Evolutionary conservation across 1,140 invertebrate species (phyloP).

Genomic region (Tetragnatha versicolor): DNA sequence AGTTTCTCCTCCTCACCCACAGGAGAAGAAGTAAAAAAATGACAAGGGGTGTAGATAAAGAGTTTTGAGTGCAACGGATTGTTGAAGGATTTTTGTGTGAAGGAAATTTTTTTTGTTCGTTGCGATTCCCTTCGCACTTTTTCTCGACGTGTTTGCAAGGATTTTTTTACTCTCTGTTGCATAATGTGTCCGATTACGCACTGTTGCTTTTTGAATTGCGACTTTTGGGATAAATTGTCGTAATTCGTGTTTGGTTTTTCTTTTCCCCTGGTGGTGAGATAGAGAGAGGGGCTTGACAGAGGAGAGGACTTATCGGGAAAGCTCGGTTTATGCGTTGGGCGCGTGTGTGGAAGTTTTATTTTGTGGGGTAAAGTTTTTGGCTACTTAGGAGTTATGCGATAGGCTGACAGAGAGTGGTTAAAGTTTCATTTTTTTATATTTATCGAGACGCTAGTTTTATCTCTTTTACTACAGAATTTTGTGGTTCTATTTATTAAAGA

Average conservation of each 20-base stretch:
- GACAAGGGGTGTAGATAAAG: constrained; percentile 42
- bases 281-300: not conserved
- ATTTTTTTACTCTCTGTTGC: too few species aligned
- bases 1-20: constrained; percentile 39
- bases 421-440: too few species aligned
- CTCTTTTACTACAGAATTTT: not conserved
- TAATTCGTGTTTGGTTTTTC: constrained; percentile 12
- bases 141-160: not conserved
- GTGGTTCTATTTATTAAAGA: not conserved
- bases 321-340: too few species aligned
- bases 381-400: too few species aligned
- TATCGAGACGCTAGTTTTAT: too few species aligned
- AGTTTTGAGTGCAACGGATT: constrained; percentile 44
- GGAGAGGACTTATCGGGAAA: too few species aligned
- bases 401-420: too few species aligned
- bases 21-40: constrained; percentile 50
- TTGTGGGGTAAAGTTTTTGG: too few species aligned
- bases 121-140: not conserved
- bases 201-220: constrained; percentile 15
- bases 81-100: constrained; percentile 44
- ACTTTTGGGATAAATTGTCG: constrained; percentile 9
- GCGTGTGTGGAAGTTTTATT: too few species aligned
- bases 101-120: constrained; percentile 6
- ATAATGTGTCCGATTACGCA: constrained; percentile 17
- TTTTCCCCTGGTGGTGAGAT: not conserved